Base-by-base conservation (phyloP, 2,113 vertebrate genomes). In the Morone saxatilis region DNA sequence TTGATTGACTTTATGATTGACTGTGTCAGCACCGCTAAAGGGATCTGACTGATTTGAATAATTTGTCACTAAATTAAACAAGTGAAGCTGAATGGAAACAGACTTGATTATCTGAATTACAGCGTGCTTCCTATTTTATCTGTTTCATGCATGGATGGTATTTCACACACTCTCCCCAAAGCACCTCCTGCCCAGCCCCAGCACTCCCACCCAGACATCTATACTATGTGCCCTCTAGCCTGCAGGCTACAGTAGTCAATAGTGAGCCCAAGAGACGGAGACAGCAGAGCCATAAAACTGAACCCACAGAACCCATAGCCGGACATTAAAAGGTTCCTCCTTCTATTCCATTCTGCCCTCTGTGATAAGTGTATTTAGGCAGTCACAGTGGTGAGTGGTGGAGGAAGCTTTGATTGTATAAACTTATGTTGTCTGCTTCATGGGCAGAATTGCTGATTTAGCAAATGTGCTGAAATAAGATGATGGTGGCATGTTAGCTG, bases 281-380 rank as follows among this genome's bases (percentile, higher is more conserved):
- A 89, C 82, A 71, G 65, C 31, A 20, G 45, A 47, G 80, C 82
- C 19, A 68, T 90, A 81, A 88, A 93, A 71, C 25, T 73, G 68
- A 76, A 72, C 47, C 65, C 71, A 66, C 61, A 57, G 61, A 69
- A 47, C 20, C 50, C n/a, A 67, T 7, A 60, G 43, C 57, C 5
- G 47, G 74, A 63, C 82, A 77, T 47, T 62, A 56, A 91, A 82
- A 60, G 53, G 40, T 67, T 73, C 51, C 53, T 81, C 67, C 76
- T 71, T 12, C 47, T 62, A 14, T 71, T 83, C 66, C 59, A 66
- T 61, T 74, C 78, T 88, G 65, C 36, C 36, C 47, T n/a, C 54
- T 66, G 59, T 77, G 83, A 89, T 88, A 84, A 82, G 68, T 83
- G 47, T 65, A 12, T 48, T 50, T n/a, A n/a, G 3, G n/a, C 12